Base-by-base conservation (phyloP, 1,140 invertebrate genomes). In the Choristoneura fumiferana region DNA sequence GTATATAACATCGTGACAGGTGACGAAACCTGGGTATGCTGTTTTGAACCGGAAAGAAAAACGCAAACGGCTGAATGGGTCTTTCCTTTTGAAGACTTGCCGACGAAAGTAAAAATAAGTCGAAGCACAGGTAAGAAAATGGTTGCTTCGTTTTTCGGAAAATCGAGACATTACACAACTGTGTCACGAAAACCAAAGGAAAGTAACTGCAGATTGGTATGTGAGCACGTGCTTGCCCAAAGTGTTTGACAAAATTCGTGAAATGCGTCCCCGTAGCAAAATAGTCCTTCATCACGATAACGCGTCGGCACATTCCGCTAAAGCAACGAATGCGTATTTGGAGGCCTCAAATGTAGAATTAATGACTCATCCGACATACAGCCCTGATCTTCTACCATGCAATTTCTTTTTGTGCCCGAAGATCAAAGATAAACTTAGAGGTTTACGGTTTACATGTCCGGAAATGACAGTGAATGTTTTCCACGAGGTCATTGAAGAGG, bases 41-140 rank as follows among this genome's bases (percentile, higher is more conserved):
- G 58, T 54, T 67, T 68, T 69, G 73, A 74, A 53, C 62, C 67
- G 36, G 61, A 75, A 70, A 70, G 29, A 5, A 70, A 75, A 67
- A 62, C 64, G 40, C 60, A 69, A 40, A 67, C 56, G 5, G 60
- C 57, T 34, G 62, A 65, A 61, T 63, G 72, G 61, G 67, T 76
- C 40, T 71, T n/a, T n/a, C n/a, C n/a, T n/a, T n/a, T n/a, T n/a
- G n/a, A n/a, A n/a, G n/a, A n/a, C n/a, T n/a, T n/a, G n/a, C n/a
- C n/a, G n/a, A n/a, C n/a, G n/a, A n/a, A 36, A 36, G 35, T 36
- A 10, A 36, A 36, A 6, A 36, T 10, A 36, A 36, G 35, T 1
- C 35, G 35, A 36, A 36, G 35, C 35, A 36, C 35, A 10, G 35
- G 35, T 36, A 36, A 36, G 8, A 36, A 36, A 36, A 36, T 36